Conservation (phyloP, 2,797 vertebrate genomes). For the Pteropus rufus region DNA sequence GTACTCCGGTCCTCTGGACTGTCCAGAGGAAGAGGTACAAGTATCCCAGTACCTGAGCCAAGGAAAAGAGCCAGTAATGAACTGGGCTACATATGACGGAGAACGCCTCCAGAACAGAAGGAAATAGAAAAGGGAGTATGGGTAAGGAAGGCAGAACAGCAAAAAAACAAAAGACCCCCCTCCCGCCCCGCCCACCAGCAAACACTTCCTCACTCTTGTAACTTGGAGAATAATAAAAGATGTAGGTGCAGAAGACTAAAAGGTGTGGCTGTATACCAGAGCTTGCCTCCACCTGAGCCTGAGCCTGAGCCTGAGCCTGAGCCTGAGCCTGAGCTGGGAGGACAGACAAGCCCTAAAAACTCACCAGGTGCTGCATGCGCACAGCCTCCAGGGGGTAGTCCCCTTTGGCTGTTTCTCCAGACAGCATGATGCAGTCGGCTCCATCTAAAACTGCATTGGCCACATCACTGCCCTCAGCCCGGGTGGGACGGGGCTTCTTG, state of each 20-base stretch:
- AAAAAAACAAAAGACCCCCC: background rate
- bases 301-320: background rate
- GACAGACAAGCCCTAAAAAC: background rate
- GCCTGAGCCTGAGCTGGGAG: background rate
- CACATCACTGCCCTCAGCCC: constrained; percentile 93
- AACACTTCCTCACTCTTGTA: background rate
- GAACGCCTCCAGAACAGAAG: background rate
- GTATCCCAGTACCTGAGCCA: background rate
- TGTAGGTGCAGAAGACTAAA: background rate
- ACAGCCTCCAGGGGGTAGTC: constrained; percentile 98
- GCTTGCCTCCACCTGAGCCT: background rate
- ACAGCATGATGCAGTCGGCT: constrained; percentile 95
- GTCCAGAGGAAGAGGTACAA: background rate
- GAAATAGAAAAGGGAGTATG: background rate
- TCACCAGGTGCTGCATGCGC: constrained; percentile 96
- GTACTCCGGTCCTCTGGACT: background rate
- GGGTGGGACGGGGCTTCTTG: constrained; percentile 96
- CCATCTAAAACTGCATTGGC: constrained; percentile 87
- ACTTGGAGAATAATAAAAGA: background rate
- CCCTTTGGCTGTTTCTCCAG: constrained; percentile 96
- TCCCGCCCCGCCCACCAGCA: background rate
- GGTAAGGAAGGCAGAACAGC: background rate
- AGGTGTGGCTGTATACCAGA: background rate
- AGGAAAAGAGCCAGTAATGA: background rate
- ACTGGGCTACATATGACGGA: background rate